Evolutionary conservation across 2,888 invertebrate species (phyloP), one percentile per base, ranked within the genome.

Genomic region (Formica aserva): DNA sequence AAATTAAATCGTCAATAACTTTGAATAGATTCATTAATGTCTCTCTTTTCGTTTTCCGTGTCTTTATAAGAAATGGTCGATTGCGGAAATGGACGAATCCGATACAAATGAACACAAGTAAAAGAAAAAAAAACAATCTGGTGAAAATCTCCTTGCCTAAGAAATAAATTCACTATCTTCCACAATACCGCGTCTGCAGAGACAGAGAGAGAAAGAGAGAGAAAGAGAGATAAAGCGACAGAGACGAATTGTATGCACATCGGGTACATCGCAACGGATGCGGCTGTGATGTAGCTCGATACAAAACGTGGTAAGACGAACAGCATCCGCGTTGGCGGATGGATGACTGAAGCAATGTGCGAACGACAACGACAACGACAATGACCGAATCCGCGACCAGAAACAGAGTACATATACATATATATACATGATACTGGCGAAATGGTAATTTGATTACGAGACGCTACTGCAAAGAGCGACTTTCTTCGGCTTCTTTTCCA

Each of bases 301-400:
- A 80, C 83, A 85, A 84, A 87, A 85, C 29, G 78, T 63, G 11
- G 69, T 38, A 82, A 87, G 83, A 87, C 72, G 82, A 84, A 87
- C 81, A 75, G 85, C 78, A 45, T 32, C 32, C 32, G 32, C 57
- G 26, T 26, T 65, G 76, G 66, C 66, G 71, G 71, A 87, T 66
- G 62, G 77, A 85, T 87, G 82, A 62, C 41, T 66, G 57, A 78
- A 66, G 74, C 35, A 82, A 78, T 82, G 71, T 80, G 81, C 66
- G 81, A 83, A 71, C 85, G 80, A 85, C 86, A 76, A 82, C 38
- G 66, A 74, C 57, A 4, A 72, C 18, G 29, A 45, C 45, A 55
- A 32, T 55, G 35, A 71, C 38, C 15, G 38, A 77, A n/a, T 52
- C 35, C 26, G 26, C 22, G 22, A 52, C 1, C 48, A 26, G 15